Evolutionary conservation across 2,888 invertebrate genomes (phyloP).

Genomic region (Epistrophe grossulariae): DNA sequence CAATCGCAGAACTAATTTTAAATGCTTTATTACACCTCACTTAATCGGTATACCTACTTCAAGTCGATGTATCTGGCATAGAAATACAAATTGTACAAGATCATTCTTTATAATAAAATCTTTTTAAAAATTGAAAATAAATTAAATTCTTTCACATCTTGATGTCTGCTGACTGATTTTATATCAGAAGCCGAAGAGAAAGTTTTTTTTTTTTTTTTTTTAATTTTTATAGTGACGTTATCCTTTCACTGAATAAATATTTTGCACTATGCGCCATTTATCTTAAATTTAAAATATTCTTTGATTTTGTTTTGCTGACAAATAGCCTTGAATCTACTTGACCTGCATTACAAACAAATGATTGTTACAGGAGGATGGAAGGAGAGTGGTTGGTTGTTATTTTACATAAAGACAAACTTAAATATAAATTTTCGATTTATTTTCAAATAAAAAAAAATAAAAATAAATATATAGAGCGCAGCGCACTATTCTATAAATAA

Average conservation of each 20-base stretch:
- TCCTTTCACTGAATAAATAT: constrained; percentile 18
- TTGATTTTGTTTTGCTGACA: neutral
- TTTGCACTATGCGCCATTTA: constrained; percentile 26
- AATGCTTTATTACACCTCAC: too few species aligned
- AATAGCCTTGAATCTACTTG: constrained; percentile 33
- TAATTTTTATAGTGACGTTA: constrained; percentile 11
- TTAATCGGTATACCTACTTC: too few species aligned
- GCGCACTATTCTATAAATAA: constrained; percentile 7
- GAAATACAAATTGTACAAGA: too few species aligned
- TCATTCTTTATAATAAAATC: too few species aligned
- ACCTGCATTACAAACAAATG: constrained; percentile 32
- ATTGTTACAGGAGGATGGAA: neutral
- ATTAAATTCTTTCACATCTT: neutral
- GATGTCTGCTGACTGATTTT: neutral
- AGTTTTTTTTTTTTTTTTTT: neutral
- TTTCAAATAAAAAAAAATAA: constrained; percentile 16
- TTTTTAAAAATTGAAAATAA: neutral
- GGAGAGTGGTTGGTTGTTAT: neutral
- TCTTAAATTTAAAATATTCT: constrained; percentile 5
- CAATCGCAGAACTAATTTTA: too few species aligned
- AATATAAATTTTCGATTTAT: constrained; percentile 31
- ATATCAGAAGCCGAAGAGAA: constrained; percentile 11
- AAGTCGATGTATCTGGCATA: too few species aligned
- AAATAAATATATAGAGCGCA: neutral
- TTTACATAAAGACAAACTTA: constrained; percentile 20